Base-by-base conservation (phyloP, 2,797 vertebrate species). In the Moxostoma hubbsi region DNA sequence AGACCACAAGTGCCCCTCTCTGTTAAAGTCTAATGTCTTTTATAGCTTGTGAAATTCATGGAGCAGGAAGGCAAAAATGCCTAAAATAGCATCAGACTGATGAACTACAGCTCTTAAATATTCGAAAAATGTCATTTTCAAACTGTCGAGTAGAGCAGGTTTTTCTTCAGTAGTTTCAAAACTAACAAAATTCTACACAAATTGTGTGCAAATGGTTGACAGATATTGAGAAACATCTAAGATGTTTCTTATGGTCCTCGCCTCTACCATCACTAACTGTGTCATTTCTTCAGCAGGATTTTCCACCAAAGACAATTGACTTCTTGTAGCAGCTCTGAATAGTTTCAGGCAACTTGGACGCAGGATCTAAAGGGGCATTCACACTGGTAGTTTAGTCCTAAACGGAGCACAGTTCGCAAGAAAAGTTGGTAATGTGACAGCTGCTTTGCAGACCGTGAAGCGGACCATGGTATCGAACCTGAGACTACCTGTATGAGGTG, bases 271-370 rank as follows among this genome's bases (percentile, higher is more conserved):
- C 50, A 70, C 66, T 81, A 70, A 70, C 0, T 57, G 53, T 46
- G 50, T 55, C 15, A 50, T 63, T 64, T 36, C 55, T 59, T 18
- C 43, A 46, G 58, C 15, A 15, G 49, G 11, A 62, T 61, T 63
- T 50, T 55, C 5, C 58, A 16, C 13, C 53, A 66, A 51, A 55
- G 5, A 63, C 55, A 80, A 55, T 63, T 70, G 65, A 43, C 36
- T 49, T 75, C 50, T 43, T 69, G 12, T 55, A 74, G 79, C 43
- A 81, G 68, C 59, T 72, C 59, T 63, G 36, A 63, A 70, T 57
- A 15, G 64, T 67, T 12, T 36, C 46, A 55, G 36, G 71, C 43
- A 62, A 54, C 57, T 68, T 61, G 18, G 45, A 50, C 45, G 46
- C 45, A 51, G 57, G 36, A n/a, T 64, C 15, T 36, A 73, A 70